phyloP scores from a whole-genome alignment of 2,888 invertebrate species.

The Epinotia nisella region DNA sequence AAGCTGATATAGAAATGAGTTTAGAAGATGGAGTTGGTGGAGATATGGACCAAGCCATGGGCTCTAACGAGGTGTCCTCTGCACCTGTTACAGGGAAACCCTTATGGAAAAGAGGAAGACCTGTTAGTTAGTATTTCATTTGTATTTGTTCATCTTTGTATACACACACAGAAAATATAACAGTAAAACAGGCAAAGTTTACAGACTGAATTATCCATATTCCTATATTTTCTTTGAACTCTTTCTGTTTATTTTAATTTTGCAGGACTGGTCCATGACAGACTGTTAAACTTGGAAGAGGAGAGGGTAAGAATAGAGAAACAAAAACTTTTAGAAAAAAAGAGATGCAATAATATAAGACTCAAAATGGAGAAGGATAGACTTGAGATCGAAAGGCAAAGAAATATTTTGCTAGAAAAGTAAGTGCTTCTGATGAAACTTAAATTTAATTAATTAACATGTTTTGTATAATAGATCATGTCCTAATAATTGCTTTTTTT shows the following conservation, averaged over 20 bases:
- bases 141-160: not conserved
- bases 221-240: not conserved
- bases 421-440: slow-evolving; percentile 49
- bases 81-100: slow-evolving; percentile 59
- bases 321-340: slow-evolving; percentile 68
- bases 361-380: slow-evolving; percentile 68
- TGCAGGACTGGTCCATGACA: slow-evolving; percentile 65
- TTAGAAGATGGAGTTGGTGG: slow-evolving; percentile 56
- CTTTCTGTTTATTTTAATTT: slow-evolving; percentile 13
- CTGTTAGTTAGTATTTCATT: slow-evolving; percentile 61
- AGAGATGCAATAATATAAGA: slow-evolving; percentile 68
- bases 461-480: not conserved
- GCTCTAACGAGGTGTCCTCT: slow-evolving; percentile 65
- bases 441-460: slow-evolving; percentile 2
- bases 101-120: slow-evolving; percentile 65
- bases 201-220: too few species aligned
- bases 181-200: too few species aligned
- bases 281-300: slow-evolving; percentile 66
- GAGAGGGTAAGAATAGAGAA: slow-evolving; percentile 69
- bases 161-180: not conserved
- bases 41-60: slow-evolving; percentile 59
- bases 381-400: slow-evolving; percentile 67
- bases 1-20: slow-evolving; percentile 60
- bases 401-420: slow-evolving; percentile 67
- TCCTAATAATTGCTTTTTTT: slow-evolving; percentile 34